Evolutionary conservation across 1,140 invertebrate species (phyloP).

Genomic region (Zaprionus tsacasi): DNA sequence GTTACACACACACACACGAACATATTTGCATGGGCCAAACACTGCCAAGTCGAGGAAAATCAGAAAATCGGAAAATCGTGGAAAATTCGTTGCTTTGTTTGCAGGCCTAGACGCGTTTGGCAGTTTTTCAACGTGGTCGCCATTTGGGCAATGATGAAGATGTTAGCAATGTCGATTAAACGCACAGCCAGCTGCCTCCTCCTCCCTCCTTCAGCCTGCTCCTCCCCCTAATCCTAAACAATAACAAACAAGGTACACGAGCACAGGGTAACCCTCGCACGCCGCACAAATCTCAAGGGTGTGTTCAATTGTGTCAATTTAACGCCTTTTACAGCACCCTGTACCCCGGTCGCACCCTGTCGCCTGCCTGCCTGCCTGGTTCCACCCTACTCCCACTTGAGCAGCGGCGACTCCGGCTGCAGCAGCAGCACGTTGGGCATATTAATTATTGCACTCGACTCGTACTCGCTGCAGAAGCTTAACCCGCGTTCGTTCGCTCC

Average conservation of each 20-base stretch:
- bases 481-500: conserved; percentile 49
- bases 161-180: conserved; percentile 76
- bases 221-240: conserved; percentile 12
- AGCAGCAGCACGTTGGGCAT: conserved; percentile 67
- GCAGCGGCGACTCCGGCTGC: conserved; percentile 13
- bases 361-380: too few relatives aligned
- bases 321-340: conserved; percentile 75
- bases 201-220: background rate
- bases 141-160: conserved; percentile 67
- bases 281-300: conserved; percentile 75
- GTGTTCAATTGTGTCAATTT: conserved; percentile 84
- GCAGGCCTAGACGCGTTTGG: conserved; percentile 29
- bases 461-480: conserved; percentile 37
- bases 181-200: conserved; percentile 21
- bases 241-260: conserved; percentile 36
- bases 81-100: background rate
- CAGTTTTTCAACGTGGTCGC: conserved; percentile 46
- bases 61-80: conserved; percentile 13
- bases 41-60: conserved; percentile 16
- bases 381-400: conserved; percentile 12
- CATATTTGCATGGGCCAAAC: conserved; percentile 74
- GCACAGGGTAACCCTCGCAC: conserved; percentile 28
- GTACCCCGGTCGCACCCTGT: too few relatives aligned
- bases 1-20: conserved; percentile 29
- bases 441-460: conserved; percentile 73